phyloP scores from a whole-genome alignment of 2,888 invertebrate genomes.

The Mycogona germanica region DNA sequence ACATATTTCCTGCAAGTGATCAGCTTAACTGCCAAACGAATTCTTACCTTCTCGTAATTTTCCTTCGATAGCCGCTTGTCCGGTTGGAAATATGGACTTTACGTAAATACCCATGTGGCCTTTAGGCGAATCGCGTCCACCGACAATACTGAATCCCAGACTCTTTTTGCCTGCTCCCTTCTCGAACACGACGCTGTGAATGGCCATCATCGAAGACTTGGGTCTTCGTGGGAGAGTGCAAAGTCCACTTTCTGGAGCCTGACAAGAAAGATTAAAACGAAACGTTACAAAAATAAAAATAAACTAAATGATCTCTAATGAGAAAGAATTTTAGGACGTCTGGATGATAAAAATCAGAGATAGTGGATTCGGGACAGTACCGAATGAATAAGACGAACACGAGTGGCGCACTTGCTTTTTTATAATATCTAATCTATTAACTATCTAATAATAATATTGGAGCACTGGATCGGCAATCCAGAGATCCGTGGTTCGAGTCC shows the following conservation, averaged over 20 bases:
- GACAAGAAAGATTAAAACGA: neutral
- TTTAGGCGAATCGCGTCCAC: constrained; percentile 74
- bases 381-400: too few relatives aligned
- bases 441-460: too few relatives aligned
- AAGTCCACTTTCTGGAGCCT: constrained; percentile 22
- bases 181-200: constrained; percentile 49
- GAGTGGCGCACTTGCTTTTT: too few relatives aligned
- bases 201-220: constrained; percentile 26
- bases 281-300: neutral
- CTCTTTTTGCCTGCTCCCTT: constrained; percentile 76
- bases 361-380: too few relatives aligned
- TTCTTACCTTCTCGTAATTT: constrained; percentile 69
- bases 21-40: too few relatives aligned
- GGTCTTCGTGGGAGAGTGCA: constrained; percentile 27
- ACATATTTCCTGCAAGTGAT: too few relatives aligned
- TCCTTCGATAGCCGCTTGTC: constrained; percentile 73
- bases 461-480: too few relatives aligned
- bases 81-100: constrained; percentile 72
- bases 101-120: constrained; percentile 82
- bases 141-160: constrained; percentile 79
- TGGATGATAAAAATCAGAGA: too few relatives aligned
- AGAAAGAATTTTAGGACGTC: too few relatives aligned
- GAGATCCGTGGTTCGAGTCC: too few relatives aligned
- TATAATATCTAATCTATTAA: too few relatives aligned
- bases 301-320: too few relatives aligned